Base-by-base conservation (phyloP, 2,888 invertebrate genomes). In the Erynnis tages region DNA sequence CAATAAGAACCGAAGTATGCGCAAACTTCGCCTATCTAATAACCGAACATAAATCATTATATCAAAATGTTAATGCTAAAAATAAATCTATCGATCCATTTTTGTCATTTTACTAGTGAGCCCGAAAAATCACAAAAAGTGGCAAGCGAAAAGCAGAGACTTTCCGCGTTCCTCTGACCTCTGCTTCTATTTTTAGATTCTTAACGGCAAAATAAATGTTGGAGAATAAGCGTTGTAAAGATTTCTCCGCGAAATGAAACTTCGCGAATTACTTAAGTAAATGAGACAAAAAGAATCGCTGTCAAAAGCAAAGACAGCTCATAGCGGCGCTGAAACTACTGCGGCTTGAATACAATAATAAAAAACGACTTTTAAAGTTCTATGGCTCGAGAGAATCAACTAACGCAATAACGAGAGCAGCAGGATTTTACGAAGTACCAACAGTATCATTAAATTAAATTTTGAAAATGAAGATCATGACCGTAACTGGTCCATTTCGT, bases 251-350 rank as follows among this genome's bases (percentile, higher is more conserved):
- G 64, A 74, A 79, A 82, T 79, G 72, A 77, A 83, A 82, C 78
- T 81, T 81, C 73, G 61, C 65, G 62, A 76, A 81, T 79, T 76
- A 77, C 73, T 71, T 70, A 74, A 80, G 73, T 73, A 71, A 81
- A 80, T 70, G 73, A 76, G 79, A 76, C 70, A 68, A 63, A 62
- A 65, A 77, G 75, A 80, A 82, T 80, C 67, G 79, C 80, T 84
- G 84, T 86, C 87, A 82, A 81, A 79, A 79, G 82, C 87, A 84
- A 80, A 77, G 77, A 76, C 73, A 71, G 75, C 78, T 78, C 74
- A 71, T 67, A 75, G 73, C 66, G 76, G 71, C 71, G 73, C 74
- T 72, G 72, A 71, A 84, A 82, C 76, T 25, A 19, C 19, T 49
- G n/a, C 19, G 21, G 13, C 43, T 43, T 37, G 35, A 25, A 34